Percentiles rank a stretch among this genome's conserved stretches.
Evolutionary conservation across 2,113 vertebrate genomes (phyloP).

Genomic region (Callionymus lyra): DNA sequence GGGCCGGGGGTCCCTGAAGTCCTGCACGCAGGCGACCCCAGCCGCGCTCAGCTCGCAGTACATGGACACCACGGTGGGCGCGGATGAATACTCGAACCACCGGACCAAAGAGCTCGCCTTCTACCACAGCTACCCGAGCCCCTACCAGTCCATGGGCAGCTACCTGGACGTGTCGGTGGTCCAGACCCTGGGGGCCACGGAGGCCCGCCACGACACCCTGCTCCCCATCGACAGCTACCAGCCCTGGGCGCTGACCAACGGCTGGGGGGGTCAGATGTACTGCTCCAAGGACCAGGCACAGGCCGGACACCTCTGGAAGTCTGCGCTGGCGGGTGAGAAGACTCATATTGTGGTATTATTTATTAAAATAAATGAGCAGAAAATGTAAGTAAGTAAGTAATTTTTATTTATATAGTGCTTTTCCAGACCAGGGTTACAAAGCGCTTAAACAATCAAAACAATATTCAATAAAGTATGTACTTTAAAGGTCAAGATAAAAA

Average conservation of each 20-base stretch:
- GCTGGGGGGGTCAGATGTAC: slow-evolving; percentile 88
- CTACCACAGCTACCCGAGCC: slow-evolving; percentile 81
- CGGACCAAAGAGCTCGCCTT: slow-evolving; percentile 86
- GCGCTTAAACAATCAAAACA: too few species aligned
- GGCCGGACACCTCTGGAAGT: slow-evolving; percentile 81
- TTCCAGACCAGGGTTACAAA: too few species aligned
- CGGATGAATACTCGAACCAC: slow-evolving; percentile 80
- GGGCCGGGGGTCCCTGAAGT: slow-evolving; percentile 75
- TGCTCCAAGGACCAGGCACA: slow-evolving; percentile 86
- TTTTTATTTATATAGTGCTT: too few species aligned
- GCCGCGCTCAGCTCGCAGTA: slow-evolving; percentile 69
- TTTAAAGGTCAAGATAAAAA: too few species aligned
- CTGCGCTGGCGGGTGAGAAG: slow-evolving; percentile 79
- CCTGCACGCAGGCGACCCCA: slow-evolving; percentile 73
- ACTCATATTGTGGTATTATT: too few species aligned
- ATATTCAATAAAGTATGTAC: too few species aligned
- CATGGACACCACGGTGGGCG: slow-evolving; percentile 66
- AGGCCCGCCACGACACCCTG: slow-evolving; percentile 78
- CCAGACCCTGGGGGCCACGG: slow-evolving; percentile 73
- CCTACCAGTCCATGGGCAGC: slow-evolving; percentile 83
- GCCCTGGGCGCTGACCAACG: slow-evolving; percentile 80
- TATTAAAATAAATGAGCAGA: too few species aligned
- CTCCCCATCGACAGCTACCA: slow-evolving; percentile 86
- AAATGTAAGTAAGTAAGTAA: too few species aligned
- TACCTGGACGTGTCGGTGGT: slow-evolving; percentile 92